A percentile compares a stretch with the other conserved stretches of the same genome.
Evolutionary conservation across 2,113 vertebrate genomes (phyloP).

Genomic region (Malurus elegans): DNA sequence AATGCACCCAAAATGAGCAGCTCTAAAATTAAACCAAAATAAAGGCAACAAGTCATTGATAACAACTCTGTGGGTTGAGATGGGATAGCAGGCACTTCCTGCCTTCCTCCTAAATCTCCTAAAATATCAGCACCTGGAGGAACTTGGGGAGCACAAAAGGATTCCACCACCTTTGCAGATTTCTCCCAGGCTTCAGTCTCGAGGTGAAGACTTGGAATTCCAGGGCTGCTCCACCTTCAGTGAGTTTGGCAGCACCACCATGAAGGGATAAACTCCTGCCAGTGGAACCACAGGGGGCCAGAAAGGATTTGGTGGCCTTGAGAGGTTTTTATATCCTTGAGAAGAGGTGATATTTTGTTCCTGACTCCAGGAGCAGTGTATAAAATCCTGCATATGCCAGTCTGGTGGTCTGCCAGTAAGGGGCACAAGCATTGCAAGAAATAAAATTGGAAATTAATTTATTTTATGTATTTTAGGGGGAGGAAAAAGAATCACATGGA

Average conservation of each 20-base stretch:
- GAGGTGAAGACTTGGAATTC: background rate
- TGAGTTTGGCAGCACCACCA: background rate
- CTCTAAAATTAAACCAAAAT: background rate
- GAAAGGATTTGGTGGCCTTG: background rate
- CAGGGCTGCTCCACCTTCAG: background rate
- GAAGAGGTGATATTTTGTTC: background rate
- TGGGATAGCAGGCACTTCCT: background rate
- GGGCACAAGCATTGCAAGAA: background rate
- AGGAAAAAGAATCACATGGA: rapidly evolving
- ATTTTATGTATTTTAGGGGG: background rate
- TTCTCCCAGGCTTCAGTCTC: background rate
- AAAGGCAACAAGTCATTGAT: background rate
- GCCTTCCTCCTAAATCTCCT: background rate
- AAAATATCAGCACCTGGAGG: background rate
- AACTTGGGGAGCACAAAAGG: rapidly evolving
- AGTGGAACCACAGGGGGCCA: rapidly evolving
- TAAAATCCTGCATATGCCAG: background rate
- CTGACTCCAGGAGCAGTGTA: background rate
- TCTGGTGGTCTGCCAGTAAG: background rate
- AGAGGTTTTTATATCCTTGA: background rate
- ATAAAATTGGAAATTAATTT: background rate
- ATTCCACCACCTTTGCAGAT: rapidly evolving
- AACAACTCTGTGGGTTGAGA: background rate
- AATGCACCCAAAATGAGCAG: rapidly evolving
- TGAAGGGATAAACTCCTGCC: background rate